Evolutionary conservation across 2,113 vertebrate genomes (phyloP).

Genomic region (Chloroceryle aenea): DNA sequence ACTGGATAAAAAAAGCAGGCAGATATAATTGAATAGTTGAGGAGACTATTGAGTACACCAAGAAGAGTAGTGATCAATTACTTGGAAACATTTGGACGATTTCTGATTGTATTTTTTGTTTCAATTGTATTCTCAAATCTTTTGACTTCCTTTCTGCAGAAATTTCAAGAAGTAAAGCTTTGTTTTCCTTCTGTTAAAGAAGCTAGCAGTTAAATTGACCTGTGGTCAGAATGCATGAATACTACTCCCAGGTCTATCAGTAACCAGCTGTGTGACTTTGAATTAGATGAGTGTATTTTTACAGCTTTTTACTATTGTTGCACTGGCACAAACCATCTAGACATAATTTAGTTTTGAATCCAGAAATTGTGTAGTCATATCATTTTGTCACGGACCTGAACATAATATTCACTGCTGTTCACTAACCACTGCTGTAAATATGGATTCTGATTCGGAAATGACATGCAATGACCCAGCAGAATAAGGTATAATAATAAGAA

Average conservation of each 20-base stretch:
- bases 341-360: background rate
- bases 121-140: background rate
- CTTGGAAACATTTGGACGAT: background rate
- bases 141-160: background rate
- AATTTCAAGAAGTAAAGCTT: background rate
- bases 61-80: background rate
- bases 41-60: background rate
- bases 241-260: background rate
- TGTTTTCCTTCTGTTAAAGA: background rate
- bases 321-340: background rate
- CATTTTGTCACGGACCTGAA: background rate
- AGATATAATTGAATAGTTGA: background rate
- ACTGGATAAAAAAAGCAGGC: background rate
- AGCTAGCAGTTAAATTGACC: background rate
- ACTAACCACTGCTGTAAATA: background rate
- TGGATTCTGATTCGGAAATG: background rate
- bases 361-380: background rate
- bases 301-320: background rate
- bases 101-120: background rate
- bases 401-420: background rate
- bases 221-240: background rate
- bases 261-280: background rate
- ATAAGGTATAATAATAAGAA: background rate
- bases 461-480: background rate
- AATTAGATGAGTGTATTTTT: background rate